phyloP scores from a whole-genome alignment of 2,113 vertebrate species.

The Hippocampus zosterae region DNA sequence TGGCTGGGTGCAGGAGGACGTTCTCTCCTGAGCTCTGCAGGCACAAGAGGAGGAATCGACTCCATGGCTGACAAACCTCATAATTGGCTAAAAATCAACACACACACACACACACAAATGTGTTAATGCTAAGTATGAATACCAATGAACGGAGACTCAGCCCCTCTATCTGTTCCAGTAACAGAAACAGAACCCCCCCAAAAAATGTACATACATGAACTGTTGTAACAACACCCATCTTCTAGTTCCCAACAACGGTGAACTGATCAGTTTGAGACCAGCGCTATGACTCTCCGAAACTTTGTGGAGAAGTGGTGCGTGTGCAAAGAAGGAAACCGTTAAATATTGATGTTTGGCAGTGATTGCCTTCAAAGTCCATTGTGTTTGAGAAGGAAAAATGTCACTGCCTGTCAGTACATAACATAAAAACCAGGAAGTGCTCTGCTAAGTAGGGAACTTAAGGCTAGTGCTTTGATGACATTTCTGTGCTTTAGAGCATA shows the following conservation, averaged over 20 bases:
- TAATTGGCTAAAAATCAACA: constrained; percentile 69
- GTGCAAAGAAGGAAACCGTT: not conserved
- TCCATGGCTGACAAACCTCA: constrained; percentile 83
- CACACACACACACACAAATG: not conserved
- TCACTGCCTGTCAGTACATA: not conserved
- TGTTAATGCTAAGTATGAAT: not conserved
- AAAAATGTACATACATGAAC: no score
- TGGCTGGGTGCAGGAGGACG: constrained; percentile 78
- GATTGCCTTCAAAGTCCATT: no score
- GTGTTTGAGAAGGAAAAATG: not conserved
- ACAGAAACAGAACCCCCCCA: no score
- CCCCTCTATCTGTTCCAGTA: no score
- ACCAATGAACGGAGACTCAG: no score
- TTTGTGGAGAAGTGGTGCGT: not conserved
- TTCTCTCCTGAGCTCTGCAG: constrained; percentile 73
- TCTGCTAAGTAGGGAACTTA: no score
- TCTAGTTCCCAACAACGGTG: no score
- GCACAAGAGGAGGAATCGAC: constrained; percentile 79
- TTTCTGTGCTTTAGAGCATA: no score
- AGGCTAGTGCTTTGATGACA: no score
- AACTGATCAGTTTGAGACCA: no score
- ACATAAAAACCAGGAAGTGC: no score
- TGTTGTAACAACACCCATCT: no score
- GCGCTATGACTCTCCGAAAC: not conserved
- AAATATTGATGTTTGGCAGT: not conserved